Evolutionary conservation across 2,113 vertebrate species (phyloP), one percentile per base, ranked within the genome.

Genomic region (Aviceda subcristata): DNA sequence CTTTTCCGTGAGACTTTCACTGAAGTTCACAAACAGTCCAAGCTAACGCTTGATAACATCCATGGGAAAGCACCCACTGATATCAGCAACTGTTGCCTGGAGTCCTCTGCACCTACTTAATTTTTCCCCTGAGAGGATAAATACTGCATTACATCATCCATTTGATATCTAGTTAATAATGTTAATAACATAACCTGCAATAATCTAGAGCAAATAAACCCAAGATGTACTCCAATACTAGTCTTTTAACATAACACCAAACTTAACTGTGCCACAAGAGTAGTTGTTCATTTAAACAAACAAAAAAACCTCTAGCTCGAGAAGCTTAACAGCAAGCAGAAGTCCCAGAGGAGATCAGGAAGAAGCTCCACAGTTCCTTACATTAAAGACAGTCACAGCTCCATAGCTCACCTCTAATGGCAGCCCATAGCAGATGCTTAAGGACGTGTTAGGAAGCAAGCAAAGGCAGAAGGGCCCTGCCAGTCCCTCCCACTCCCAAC

Each of bases 41-140:
- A 64, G 45, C 36, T 34, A 38, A 82, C 3, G 6, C 57, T 73
- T 51, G 88, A 27, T 78, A 82, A 90, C 56, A 63, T 56, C 88
- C 85, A 56, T 36, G 57, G 86, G 94, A 94, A 95, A 88, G 36
- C 51, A 79, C 77, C 67, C 90, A 46, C 69, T 2, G 29, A 16
- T 15, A 86, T 3, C 77, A 74, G 68, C 81, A 88, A 86, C 94
- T 79, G 64, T 12, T 46, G 62, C 48, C 78, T 63, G 27, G 39
- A 60, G 72, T 22, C 63, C 76, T 83, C 45, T 38, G 6, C 57
- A 67, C 32, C 60, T 67, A 26, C 64, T 90, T 56, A 21, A 43
- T 60, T 76, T 69, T 23, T 43, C 80, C 82, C 43, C 69, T 8
- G 38, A 83, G 92, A 69, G 55, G 63, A 59, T 21, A 83, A 69